Conservation (phyloP, 35 echinoderm and acorn worm species). For the Eucidaris tribuloides region DNA sequence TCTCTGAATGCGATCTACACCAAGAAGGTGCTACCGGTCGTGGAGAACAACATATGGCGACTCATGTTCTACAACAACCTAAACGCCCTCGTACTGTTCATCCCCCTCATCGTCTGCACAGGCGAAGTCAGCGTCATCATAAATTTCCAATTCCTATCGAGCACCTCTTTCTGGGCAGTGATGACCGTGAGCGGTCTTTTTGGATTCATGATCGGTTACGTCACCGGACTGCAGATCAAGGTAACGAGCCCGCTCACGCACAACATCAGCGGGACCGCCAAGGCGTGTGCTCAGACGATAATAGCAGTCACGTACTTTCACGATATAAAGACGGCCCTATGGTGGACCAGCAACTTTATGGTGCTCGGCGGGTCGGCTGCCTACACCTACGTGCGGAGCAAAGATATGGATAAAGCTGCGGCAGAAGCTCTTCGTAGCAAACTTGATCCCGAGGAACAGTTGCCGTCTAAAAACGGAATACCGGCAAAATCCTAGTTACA, state of each 20-base stretch:
- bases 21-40: slow-evolving; percentile 82
- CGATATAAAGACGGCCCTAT: slow-evolving; percentile 83
- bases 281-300: slow-evolving; percentile 97
- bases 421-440: slow-evolving; percentile 14
- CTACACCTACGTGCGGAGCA: slow-evolving; percentile 77
- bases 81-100: slow-evolving; percentile 84
- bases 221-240: slow-evolving; percentile 93
- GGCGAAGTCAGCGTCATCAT: slow-evolving; percentile 46
- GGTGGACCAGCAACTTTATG: slow-evolving; percentile 86
- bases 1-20: slow-evolving; percentile 93
- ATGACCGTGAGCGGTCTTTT: slow-evolving; percentile 89
- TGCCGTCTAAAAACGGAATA: too few relatives aligned
- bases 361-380: slow-evolving; percentile 76
- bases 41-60: slow-evolving; percentile 86
- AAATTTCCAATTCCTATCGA: slow-evolving; percentile 55
- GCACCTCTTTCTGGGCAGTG: slow-evolving; percentile 64
- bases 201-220: slow-evolving; percentile 89
- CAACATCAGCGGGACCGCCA: slow-evolving; percentile 97
- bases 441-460: neutral
- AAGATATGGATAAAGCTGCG: slow-evolving; percentile 82
- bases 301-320: slow-evolving; percentile 88
- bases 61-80: slow-evolving; percentile 99
- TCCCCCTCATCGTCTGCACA: slow-evolving; percentile 63
- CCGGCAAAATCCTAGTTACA: too few relatives aligned
- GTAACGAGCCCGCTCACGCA: slow-evolving; percentile 94